These are phyloP conservation scores for Thymelicus acteon DNA, from an alignment of 2,888 invertebrate genomes.

Conservation along the genomic window DNA sequence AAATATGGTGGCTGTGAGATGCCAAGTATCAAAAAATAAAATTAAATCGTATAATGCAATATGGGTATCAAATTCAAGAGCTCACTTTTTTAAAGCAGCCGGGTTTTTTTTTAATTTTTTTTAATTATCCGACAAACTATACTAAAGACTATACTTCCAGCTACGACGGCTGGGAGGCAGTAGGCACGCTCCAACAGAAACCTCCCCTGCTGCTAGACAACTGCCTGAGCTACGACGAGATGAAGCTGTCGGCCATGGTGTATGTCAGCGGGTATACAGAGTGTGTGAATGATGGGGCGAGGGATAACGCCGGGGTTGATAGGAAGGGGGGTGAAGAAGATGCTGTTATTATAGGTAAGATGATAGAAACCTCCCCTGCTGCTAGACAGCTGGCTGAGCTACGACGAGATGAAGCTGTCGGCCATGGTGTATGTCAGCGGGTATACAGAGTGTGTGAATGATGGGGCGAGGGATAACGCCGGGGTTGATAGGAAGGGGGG, in stretches of 20 bases:
- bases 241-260: constrained; percentile 85
- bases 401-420: too few species aligned
- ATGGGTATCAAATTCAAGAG: too few species aligned
- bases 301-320: constrained; percentile 78
- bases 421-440: constrained; percentile 85
- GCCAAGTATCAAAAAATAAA: too few species aligned
- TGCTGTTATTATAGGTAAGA: constrained; percentile 72
- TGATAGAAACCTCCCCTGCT: too few species aligned
- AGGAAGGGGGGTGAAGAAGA: constrained; percentile 67
- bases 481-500: constrained; percentile 74
- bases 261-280: constrained; percentile 84
- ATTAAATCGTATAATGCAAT: too few species aligned
- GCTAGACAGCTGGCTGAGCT: too few species aligned
- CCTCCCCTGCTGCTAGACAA: constrained; percentile 79
- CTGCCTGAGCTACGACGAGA: constrained; percentile 87
- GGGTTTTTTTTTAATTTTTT: too few species aligned
- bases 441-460: constrained; percentile 84
- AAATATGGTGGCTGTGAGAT: too few species aligned
- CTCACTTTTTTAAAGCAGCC: too few species aligned
- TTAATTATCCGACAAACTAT: too few species aligned
- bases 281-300: constrained; percentile 85
- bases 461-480: constrained; percentile 80
- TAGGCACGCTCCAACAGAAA: constrained; percentile 83
- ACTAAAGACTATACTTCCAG: constrained; percentile 49
- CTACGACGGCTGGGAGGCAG: constrained; percentile 82